Percentiles rank a stretch among this genome's conserved stretches.
Conservation (phyloP, 2,888 invertebrate genomes). For the Oscheius sp. region DNA sequence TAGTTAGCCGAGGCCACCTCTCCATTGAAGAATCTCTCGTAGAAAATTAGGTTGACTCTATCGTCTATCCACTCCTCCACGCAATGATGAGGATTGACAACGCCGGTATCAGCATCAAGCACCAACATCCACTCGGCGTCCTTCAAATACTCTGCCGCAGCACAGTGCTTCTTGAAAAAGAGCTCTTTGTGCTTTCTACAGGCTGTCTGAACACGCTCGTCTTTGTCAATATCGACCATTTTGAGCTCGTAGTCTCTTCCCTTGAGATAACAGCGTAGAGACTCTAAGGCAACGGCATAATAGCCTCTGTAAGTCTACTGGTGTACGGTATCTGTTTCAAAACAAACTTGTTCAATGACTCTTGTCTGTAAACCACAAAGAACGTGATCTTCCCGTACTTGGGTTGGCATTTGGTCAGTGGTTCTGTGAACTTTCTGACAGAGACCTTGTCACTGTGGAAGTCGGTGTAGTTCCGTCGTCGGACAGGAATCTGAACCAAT, state of each 20-base stretch:
- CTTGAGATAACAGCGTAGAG: conserved; percentile 67
- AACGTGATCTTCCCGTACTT: conserved; percentile 58
- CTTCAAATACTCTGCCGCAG: conserved; percentile 67
- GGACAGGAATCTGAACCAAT: too few relatives aligned
- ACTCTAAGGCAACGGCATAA: conserved; percentile 66
- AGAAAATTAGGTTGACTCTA: conserved; percentile 69
- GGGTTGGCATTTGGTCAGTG: conserved; percentile 45
- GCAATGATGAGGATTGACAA: conserved; percentile 72
- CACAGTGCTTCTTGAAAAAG: conserved; percentile 72
- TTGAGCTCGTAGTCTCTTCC: conserved; percentile 63
- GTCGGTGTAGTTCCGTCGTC: too few relatives aligned
- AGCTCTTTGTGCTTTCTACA: conserved; percentile 63
- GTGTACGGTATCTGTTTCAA: too few relatives aligned
- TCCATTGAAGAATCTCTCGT: conserved; percentile 73
- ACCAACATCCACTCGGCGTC: conserved; percentile 72
- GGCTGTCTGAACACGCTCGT: conserved; percentile 52
- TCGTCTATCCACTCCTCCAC: conserved; percentile 72
- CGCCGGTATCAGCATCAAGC: conserved; percentile 71
- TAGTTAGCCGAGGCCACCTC: conserved; percentile 72
- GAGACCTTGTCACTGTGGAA: too few relatives aligned
- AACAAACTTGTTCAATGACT: conserved; percentile 52
- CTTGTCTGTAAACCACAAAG: conserved; percentile 58
- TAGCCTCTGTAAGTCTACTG: conserved; percentile 41
- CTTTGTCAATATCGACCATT: conserved; percentile 65
- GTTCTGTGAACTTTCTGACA: too few relatives aligned